These are phyloP conservation scores for Colius striatus DNA, from an alignment of 2,113 vertebrate genomes.

Conservation along the genomic window DNA sequence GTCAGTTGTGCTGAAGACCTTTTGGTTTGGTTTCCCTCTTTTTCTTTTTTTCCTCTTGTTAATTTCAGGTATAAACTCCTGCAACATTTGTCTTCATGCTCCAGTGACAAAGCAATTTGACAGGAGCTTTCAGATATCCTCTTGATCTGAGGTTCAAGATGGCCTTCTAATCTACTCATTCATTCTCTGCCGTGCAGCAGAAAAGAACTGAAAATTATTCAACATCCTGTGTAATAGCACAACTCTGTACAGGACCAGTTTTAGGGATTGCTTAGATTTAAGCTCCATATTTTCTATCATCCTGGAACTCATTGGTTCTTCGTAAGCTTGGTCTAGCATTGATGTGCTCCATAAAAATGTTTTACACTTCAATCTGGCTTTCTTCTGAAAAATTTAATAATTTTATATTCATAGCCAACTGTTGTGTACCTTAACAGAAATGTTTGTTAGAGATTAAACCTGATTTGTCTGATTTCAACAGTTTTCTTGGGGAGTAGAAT, in stretches of 20 bases:
- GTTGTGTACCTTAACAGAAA: background rate
- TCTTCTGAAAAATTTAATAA: background rate
- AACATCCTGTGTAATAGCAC: background rate
- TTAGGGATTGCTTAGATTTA: background rate
- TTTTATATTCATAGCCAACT: background rate
- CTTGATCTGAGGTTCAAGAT: background rate
- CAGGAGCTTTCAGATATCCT: background rate
- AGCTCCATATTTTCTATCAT: background rate
- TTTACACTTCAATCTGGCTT: background rate
- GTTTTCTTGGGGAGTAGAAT: background rate
- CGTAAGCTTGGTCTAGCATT: background rate
- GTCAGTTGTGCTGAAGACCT: background rate
- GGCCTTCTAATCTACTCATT: background rate
- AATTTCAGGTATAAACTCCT: background rate
- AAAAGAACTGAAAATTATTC: background rate
- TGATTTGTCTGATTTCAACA: background rate
- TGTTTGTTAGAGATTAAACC: background rate
- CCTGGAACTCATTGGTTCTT: background rate
- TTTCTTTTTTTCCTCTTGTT: background rate
- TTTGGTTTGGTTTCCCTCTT: background rate
- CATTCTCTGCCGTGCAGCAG: background rate
- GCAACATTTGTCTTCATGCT: background rate
- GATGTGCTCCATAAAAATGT: background rate
- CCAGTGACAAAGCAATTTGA: background rate
- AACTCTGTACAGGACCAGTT: background rate